These are phyloP conservation scores for Diplogasteroides magnus DNA, from an alignment of 1,140 invertebrate species.

Conservation along the genomic window DNA sequence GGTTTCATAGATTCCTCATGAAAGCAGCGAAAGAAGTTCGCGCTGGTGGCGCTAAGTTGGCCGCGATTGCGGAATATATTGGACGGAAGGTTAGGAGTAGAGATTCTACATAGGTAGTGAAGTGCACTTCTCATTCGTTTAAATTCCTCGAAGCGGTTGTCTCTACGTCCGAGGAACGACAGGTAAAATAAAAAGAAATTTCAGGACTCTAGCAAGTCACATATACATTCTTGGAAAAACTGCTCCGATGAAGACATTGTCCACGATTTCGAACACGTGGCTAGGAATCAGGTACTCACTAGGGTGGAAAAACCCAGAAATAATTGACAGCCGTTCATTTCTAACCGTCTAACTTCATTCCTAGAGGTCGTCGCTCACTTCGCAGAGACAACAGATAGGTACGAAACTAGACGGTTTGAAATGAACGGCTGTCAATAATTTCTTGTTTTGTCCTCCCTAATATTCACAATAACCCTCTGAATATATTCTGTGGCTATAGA, in stretches of 20 bases:
- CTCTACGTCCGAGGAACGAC: too few relatives aligned
- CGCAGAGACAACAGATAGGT: too few relatives aligned
- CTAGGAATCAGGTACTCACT: conserved; percentile 8
- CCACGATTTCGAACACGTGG: conserved; percentile 28
- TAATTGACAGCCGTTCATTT: too few relatives aligned
- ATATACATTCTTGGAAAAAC: conserved; percentile 1
- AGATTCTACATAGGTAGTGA: too few relatives aligned
- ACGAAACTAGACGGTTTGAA: conserved; percentile 45
- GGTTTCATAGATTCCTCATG: conserved; percentile 50
- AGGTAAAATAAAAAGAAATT: too few relatives aligned
- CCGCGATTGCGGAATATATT: conserved; percentile 9
- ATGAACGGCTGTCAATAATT: too few relatives aligned
- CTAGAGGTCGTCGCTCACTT: too few relatives aligned
- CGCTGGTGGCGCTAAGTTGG: conserved; percentile 9
- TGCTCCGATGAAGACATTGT: conserved; percentile 34
- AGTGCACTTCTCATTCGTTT: too few relatives aligned
- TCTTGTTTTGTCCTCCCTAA: too few relatives aligned
- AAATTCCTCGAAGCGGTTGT: too few relatives aligned
- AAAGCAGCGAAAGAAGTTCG: conserved; percentile 41
- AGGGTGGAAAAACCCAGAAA: too few relatives aligned
- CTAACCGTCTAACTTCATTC: too few relatives aligned
- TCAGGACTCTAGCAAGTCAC: conserved; percentile 2
- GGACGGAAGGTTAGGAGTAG: background rate
- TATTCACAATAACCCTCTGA: conserved; percentile 18
- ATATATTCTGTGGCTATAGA: conserved; percentile 1